Conservation (phyloP, 2,888 invertebrate genomes). For the Papilio elwesi region DNA sequence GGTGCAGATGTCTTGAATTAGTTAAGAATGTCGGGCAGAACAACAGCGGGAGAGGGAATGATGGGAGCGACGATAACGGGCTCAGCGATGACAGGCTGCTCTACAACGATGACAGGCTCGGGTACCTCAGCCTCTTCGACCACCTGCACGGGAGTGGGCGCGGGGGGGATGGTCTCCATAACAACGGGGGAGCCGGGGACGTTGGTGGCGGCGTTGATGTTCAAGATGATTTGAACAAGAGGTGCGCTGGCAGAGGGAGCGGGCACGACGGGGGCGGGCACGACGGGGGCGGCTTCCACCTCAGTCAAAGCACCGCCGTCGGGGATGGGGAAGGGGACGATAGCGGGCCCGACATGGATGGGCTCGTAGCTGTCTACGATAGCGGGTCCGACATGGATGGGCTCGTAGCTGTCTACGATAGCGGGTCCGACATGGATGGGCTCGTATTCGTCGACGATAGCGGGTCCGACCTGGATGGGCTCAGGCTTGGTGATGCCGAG, state of each 20-base stretch:
- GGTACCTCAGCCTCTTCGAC: constrained; percentile 19
- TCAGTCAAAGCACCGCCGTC: constrained; percentile 15
- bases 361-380: not conserved
- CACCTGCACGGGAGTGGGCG: constrained; percentile 29
- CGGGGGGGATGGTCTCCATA: not conserved
- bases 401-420: not conserved
- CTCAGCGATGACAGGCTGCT: constrained; percentile 11
- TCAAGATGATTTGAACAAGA: constrained; percentile 49
- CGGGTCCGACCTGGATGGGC: constrained; percentile 10
- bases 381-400: constrained; percentile 12
- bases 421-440: constrained; percentile 16
- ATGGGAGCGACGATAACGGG: constrained; percentile 33
- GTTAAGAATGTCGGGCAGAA: constrained; percentile 14
- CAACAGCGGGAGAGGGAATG: constrained; percentile 10
- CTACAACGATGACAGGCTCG: constrained; percentile 14
- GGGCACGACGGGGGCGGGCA: constrained; percentile 23
- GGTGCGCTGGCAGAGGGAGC: constrained; percentile 40
- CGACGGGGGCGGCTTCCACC: not conserved
- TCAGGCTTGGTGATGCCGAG: constrained; percentile 7
- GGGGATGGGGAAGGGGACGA: constrained; percentile 9
- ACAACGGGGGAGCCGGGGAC: constrained; percentile 14
- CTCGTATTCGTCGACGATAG: constrained; percentile 6
- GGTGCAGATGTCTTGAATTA: not conserved
- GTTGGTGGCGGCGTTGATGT: constrained; percentile 42
- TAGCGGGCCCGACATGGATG: constrained; percentile 6